Evolutionary conservation across 2,113 vertebrate genomes (phyloP).

Genomic region (Budorcas taxicolor): DNA sequence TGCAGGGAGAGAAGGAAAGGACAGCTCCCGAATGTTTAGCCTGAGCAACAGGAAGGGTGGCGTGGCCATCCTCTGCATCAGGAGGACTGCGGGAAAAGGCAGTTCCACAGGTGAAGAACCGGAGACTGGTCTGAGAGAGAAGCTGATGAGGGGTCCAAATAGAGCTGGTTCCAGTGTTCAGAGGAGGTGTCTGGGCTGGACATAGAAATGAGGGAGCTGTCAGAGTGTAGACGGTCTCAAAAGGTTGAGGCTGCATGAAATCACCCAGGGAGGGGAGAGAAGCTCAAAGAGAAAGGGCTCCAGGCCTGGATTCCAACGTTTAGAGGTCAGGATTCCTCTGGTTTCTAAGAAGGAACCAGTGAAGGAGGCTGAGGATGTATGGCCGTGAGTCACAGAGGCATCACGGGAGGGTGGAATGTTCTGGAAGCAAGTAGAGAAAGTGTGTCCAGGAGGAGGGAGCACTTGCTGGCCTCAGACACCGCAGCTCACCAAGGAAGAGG

Average conservation of each 20-base stretch:
- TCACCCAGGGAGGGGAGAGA: too few species aligned
- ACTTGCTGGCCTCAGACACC: not conserved
- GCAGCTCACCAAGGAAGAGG: not conserved
- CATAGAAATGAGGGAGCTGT: not conserved
- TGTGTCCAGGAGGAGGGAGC: not conserved
- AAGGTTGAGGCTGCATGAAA: not conserved
- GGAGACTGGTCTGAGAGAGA: not conserved
- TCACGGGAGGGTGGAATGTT: not conserved
- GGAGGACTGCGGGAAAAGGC: not conserved
- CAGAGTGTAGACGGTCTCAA: not conserved
- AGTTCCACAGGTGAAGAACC: fast-evolving
- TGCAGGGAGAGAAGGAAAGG: not conserved
- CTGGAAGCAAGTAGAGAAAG: not conserved
- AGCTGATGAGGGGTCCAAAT: fast-evolving
- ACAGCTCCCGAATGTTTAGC: too few species aligned
- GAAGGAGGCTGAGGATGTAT: not conserved
- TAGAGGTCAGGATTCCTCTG: not conserved
- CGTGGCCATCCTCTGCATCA: fast-evolving
- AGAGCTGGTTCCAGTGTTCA: not conserved
- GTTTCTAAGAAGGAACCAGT: not conserved
- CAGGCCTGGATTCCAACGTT: not conserved
- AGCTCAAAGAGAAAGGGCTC: not conserved
- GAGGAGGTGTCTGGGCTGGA: not conserved
- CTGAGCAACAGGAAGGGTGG: not conserved
- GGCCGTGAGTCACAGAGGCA: not conserved